Conservation (phyloP, 2,113 vertebrate genomes). For the Trogon surrucura region DNA sequence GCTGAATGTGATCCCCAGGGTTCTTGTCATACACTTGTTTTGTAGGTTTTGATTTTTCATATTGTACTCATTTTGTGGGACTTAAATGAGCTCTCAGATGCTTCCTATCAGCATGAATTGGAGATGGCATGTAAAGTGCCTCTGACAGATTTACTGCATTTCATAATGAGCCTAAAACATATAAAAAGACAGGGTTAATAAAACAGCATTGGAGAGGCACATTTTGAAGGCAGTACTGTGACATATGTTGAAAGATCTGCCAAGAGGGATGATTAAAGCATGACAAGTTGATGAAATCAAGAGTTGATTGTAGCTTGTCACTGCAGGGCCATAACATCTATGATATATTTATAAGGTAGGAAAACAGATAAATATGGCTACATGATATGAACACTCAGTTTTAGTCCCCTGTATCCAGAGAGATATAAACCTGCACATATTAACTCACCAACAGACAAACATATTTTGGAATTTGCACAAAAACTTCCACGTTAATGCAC, state of each 20-base stretch:
- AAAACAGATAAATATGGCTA: constrained; percentile 22
- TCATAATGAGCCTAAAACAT: constrained; percentile 49
- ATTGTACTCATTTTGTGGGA: neutral
- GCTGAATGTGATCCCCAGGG: neutral
- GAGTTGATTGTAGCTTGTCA: constrained; percentile 64
- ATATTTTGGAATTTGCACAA: neutral
- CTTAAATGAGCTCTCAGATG: constrained; percentile 33
- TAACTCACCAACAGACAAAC: neutral
- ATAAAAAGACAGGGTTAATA: constrained; percentile 68
- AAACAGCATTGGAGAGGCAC: constrained; percentile 12
- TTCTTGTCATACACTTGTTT: constrained; percentile 20
- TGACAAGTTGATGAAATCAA: constrained; percentile 67
- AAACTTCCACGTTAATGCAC: neutral
- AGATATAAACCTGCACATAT: neutral
- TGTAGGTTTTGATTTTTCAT: constrained; percentile 47
- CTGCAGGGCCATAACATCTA: constrained; percentile 31
- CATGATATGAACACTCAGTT: neutral
- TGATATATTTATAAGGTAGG: constrained; percentile 35
- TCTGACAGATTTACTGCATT: constrained; percentile 4
- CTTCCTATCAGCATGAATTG: constrained; percentile 18
- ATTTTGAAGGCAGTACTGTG: constrained; percentile 30
- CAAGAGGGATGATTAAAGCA: constrained; percentile 60
- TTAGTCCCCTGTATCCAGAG: neutral
- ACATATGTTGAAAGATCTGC: constrained; percentile 52
- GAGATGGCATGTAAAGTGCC: constrained; percentile 13